A percentile compares a stretch with the other conserved stretches of the same genome.
Conservation (phyloP, 2,797 vertebrate species). For the Anabacerthia variegaticeps region DNA sequence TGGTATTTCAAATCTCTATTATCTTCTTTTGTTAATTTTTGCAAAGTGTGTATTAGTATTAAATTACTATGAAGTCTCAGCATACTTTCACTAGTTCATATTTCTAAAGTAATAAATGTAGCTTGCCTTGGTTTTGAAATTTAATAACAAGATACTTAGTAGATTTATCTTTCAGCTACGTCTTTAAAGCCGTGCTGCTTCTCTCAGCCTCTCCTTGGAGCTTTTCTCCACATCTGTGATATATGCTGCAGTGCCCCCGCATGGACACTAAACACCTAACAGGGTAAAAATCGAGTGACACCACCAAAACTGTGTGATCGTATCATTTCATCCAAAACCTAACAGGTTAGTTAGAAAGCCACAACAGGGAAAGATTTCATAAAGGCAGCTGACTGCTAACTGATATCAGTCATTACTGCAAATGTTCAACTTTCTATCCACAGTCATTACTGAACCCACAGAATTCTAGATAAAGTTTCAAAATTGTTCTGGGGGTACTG, state of each 20-base stretch:
- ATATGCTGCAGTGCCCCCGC: slow-evolving; percentile 69
- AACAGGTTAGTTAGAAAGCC: neutral
- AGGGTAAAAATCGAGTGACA: neutral
- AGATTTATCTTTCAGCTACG: neutral
- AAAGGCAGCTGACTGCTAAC: neutral
- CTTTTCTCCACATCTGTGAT: neutral
- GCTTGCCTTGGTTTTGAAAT: neutral
- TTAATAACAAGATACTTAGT: neutral
- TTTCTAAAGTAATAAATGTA: neutral
- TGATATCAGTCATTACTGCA: neutral
- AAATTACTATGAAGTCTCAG: neutral
- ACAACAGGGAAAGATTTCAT: neutral
- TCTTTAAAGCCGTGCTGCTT: neutral
- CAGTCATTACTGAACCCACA: neutral
- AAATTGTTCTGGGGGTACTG: neutral
- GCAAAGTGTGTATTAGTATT: neutral
- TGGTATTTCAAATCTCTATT: neutral
- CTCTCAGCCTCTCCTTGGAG: neutral
- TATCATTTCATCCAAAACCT: neutral
- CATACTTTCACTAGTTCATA: neutral
- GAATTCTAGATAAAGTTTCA: neutral
- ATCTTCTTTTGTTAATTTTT: neutral
- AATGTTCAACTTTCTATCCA: neutral
- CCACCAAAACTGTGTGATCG: fast-evolving
- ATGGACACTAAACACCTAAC: slow-evolving; percentile 39